A percentile compares a stretch with the other conserved stretches of the same genome.
Evolutionary conservation across 1,140 invertebrate species (phyloP).

Genomic region (Papilio xuthus): DNA sequence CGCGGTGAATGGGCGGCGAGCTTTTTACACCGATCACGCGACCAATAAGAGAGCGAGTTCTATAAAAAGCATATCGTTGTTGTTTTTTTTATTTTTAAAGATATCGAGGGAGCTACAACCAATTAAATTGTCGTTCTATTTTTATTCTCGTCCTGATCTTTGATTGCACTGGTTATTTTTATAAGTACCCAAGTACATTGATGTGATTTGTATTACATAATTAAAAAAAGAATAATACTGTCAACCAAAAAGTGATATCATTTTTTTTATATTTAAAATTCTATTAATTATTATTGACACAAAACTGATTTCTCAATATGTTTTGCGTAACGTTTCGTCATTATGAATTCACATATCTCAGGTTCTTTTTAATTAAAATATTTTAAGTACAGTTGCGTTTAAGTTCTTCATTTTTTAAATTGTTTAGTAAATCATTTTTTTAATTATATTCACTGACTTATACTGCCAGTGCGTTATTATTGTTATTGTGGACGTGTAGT

Average conservation of each 20-base stretch:
- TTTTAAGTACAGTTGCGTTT: no score
- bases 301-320: background rate
- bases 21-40: slow-evolving; percentile 64
- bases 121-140: slow-evolving; percentile 47
- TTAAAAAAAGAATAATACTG: background rate
- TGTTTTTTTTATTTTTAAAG: slow-evolving; percentile 48
- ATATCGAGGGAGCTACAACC: slow-evolving; percentile 39
- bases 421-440: no score
- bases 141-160: background rate
- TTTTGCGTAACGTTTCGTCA: background rate
- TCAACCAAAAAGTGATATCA: background rate
- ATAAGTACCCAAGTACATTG: background rate
- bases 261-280: background rate
- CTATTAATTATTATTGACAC: background rate
- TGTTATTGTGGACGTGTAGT: background rate
- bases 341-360: background rate
- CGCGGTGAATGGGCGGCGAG: slow-evolving; percentile 61
- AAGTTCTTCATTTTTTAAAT: no score
- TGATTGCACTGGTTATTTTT: background rate
- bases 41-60: slow-evolving; percentile 61
- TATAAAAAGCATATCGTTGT: slow-evolving; percentile 68
- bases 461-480: no score
- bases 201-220: background rate
- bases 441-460: no score
- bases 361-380: no score